Evolutionary conservation across 2,888 invertebrate genomes (phyloP), one percentile per base, ranked within the genome.

Genomic region (Sesamia inferens): DNA sequence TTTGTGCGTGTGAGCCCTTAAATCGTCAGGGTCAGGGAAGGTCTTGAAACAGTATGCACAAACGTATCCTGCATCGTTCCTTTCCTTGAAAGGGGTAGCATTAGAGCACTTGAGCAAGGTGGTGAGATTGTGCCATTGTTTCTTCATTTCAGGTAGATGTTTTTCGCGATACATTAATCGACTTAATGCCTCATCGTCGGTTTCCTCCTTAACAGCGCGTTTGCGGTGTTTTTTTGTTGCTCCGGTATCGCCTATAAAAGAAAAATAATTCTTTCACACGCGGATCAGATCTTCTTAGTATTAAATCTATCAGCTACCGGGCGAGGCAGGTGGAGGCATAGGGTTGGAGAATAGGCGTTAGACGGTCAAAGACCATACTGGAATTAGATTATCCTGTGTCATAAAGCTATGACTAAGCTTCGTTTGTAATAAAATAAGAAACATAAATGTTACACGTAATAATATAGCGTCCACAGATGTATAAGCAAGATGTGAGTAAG

Each of bases 161-260:
- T 93, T 93, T 87, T 93, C 92, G 74, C 92, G 90, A 76, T 89
- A 90, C 69, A 84, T 63, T 76, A 86, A 68, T n/a, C 90, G 91
- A 88, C 88, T 87, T 78, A 90, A 85, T 51, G 85, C 85, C 78
- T 89, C 87, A 73, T 88, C 89, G 79, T 88, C 91, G 80, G 75
- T 86, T 88, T 93, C 93, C 80, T 90, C 92, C 88, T 92, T 93
- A 83, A 93, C 85, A 76, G 90, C 85, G 87, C 88, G 90, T 90
- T 93, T 94, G 85, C 89, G 89, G 80, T 88, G 90, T 90, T 91
- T 94, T 93, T 94, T 94, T 86, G 91, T 86, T 84, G 92, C 92
- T 90, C 94, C 91, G 88, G 92, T 91, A 82, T 89, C 90, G 93
- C 95, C 95, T 96, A 95, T 94, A 95, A 95, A 95, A 95, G 95